Evolutionary conservation across 2,113 vertebrate genomes (phyloP).

Genomic region (Alosa alosa): DNA sequence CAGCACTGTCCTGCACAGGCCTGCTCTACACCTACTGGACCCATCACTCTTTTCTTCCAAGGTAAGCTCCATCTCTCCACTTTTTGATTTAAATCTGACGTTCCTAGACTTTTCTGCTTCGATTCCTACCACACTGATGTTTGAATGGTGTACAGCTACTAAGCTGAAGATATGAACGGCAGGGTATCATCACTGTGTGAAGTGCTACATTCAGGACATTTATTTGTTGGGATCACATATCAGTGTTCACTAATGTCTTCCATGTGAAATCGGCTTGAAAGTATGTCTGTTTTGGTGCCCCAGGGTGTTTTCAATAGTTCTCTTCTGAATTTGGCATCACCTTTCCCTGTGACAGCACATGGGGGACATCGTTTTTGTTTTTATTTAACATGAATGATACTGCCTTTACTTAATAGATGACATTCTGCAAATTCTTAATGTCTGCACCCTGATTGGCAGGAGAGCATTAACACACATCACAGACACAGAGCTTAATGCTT

Average conservation of each 20-base stretch:
- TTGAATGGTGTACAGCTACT: background rate
- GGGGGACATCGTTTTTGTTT: background rate
- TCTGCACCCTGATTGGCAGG: background rate
- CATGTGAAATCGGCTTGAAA: background rate
- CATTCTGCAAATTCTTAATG: background rate
- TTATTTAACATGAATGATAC: background rate
- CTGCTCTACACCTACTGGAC: background rate
- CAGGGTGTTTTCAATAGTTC: background rate
- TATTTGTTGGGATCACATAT: background rate
- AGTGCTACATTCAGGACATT: background rate
- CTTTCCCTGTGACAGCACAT: background rate
- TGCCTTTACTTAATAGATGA: background rate
- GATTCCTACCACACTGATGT: background rate
- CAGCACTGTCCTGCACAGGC: background rate
- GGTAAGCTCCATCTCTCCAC: background rate
- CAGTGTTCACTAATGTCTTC: background rate
- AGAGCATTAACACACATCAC: background rate
- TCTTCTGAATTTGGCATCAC: background rate
- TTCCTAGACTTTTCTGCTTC: background rate
- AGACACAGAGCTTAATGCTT: conserved; percentile 8
- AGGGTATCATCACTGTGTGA: background rate
- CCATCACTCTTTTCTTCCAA: background rate
- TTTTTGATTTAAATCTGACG: background rate
- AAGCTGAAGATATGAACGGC: background rate
- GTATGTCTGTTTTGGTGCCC: background rate